Evolutionary conservation across 2,888 invertebrate species (phyloP).

Genomic region (Rapana venosa): DNA sequence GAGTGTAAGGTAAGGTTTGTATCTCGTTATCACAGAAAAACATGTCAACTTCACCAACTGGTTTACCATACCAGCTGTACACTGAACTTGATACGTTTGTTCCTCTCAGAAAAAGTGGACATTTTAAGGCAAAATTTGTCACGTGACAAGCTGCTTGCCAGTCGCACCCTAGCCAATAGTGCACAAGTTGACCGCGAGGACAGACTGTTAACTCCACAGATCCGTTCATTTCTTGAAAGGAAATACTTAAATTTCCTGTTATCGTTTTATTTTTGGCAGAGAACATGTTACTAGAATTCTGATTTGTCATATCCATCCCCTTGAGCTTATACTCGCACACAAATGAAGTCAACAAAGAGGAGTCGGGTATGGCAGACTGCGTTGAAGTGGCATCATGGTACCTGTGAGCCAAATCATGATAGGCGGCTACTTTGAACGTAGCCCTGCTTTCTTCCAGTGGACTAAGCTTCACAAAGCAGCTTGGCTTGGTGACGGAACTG

Average conservation of each 20-base stretch:
- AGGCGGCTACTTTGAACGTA: neutral
- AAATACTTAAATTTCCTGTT: neutral
- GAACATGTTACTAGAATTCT: neutral
- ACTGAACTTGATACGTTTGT: neutral
- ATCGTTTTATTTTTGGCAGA: neutral
- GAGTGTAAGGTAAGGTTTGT: neutral
- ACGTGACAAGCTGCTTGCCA: conserved; percentile 20
- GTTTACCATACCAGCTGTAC: no score
- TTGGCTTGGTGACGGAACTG: no score
- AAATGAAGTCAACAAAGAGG: neutral
- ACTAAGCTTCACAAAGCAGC: no score
- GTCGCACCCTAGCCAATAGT: conserved; percentile 2
- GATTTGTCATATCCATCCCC: neutral
- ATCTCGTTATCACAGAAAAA: conserved; percentile 11
- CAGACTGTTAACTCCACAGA: neutral
- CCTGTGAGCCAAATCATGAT: neutral
- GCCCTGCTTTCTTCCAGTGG: no score
- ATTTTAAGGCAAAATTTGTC: neutral
- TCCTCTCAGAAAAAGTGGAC: neutral
- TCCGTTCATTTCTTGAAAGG: neutral
- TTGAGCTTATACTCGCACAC: neutral
- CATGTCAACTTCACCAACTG: neutral
- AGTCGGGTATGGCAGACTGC: neutral
- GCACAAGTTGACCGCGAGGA: neutral
- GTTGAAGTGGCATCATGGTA: neutral